A percentile compares a stretch with the other conserved stretches of the same genome.
phyloP scores from a whole-genome alignment of 2,888 invertebrate species.

The Cheilosia vernalis region DNA sequence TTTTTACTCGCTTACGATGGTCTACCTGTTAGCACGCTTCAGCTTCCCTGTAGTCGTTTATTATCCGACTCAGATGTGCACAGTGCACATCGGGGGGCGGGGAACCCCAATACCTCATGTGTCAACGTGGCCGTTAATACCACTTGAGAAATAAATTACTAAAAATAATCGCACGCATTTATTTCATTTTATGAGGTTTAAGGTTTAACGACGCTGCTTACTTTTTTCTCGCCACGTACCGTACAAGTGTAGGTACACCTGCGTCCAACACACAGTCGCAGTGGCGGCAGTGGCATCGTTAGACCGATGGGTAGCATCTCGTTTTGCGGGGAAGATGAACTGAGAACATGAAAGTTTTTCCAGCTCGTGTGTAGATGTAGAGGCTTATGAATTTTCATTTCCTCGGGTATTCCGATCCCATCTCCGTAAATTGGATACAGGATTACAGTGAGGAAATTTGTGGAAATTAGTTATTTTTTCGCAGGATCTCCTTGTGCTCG shows the following conservation, averaged over 20 bases:
- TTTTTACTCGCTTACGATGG: constrained; percentile 15
- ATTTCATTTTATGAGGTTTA: constrained; percentile 75
- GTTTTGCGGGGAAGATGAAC: constrained; percentile 14
- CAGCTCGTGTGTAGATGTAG: constrained; percentile 20
- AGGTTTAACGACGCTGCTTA: constrained; percentile 61
- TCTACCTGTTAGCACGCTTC: constrained; percentile 28
- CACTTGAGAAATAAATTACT: constrained; percentile 73
- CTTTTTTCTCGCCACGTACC: constrained; percentile 39
- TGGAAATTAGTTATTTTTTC: constrained; percentile 71
- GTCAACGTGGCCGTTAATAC: constrained; percentile 73
- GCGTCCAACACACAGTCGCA: constrained; percentile 46
- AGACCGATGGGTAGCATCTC: constrained; percentile 23
- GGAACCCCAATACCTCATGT: constrained; percentile 49
- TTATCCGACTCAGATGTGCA: constrained; percentile 45
- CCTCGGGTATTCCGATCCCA: constrained; percentile 71
- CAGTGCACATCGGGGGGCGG: background rate
- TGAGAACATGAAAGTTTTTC: constrained; percentile 26
- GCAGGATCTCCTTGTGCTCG: constrained; percentile 16
- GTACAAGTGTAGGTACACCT: constrained; percentile 47
- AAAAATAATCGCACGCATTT: constrained; percentile 75
- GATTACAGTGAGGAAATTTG: constrained; percentile 74
- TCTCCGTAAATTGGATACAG: constrained; percentile 75
- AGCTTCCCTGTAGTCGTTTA: constrained; percentile 45
- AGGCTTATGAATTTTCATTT: constrained; percentile 75
- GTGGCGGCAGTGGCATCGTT: background rate